Conservation (phyloP, 2,797 vertebrate genomes). For the Carcharodon carcharias region DNA sequence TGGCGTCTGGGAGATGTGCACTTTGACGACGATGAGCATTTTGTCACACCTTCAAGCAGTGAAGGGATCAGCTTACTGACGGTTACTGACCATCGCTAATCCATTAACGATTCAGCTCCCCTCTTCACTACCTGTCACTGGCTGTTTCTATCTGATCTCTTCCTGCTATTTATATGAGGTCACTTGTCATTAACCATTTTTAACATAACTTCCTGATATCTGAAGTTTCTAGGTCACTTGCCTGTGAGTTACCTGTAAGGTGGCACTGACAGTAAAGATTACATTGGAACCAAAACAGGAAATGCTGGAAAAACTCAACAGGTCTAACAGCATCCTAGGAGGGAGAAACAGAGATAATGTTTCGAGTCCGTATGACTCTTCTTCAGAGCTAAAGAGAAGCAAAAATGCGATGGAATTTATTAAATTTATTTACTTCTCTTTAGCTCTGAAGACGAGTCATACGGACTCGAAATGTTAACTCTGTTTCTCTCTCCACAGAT, state of each 20-base stretch:
- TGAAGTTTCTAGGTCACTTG: neutral
- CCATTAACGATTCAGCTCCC: neutral
- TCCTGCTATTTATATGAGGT: neutral
- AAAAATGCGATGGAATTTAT: no score
- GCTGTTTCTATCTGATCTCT: neutral
- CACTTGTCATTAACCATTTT: neutral
- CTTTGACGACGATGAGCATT: constrained; percentile 45
- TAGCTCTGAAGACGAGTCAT: no score
- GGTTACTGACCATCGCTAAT: constrained; percentile 21
- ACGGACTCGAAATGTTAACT: no score
- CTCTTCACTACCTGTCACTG: neutral
- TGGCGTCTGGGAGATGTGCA: constrained; percentile 44
- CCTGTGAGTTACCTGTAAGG: neutral
- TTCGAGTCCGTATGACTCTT: no score
- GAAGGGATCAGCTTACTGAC: constrained; percentile 44
- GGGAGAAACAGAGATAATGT: no score
- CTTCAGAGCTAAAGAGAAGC: no score
- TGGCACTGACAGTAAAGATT: neutral
- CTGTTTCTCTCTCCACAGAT: no score
- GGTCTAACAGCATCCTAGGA: no score
- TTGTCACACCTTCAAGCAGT: constrained; percentile 41
- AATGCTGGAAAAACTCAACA: no score
- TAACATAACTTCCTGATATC: neutral
- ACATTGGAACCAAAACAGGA: no score
- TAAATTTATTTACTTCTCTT: no score